Evolutionary conservation across 2,888 invertebrate species (phyloP), one percentile per base, ranked within the genome.

Genomic region (Masnerella sp.): DNA sequence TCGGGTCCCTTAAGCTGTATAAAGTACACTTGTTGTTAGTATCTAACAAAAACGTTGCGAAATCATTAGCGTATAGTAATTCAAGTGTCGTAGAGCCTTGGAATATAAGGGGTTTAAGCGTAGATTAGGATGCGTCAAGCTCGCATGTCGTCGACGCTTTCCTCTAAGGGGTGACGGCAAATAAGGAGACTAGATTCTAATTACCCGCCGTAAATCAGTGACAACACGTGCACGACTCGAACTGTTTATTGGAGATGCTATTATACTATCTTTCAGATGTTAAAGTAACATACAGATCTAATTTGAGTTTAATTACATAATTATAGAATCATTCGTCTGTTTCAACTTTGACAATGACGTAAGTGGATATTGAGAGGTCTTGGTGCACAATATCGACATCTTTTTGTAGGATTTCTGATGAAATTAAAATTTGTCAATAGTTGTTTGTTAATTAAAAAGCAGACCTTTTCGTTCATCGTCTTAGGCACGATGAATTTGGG

Each of bases 181-280:
- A 86, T 86, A 85, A 85, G 85, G 82, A 81, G 81, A 81, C 81
- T 81, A 78, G 83, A 85, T 84, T 86, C 85, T 87, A 87, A 87
- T 87, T 87, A 84, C 87, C 83, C 65, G 70, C 77, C 84, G 84
- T 87, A 87, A 87, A 87, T 87, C 87, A 87, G 81, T 81, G 86
- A 87, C 87, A 87, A 85, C 87, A 87, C 86, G 86, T 87, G 87
- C 86, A 84, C 81, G 77, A 81, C 80, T 81, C 78, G 78, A 77
- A 80, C 84, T 85, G 84, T 86, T 86, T 85, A 85, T 85, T 81
- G 81, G 81, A 79, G 77, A 78, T 79, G 78, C 80, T 73, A 79
- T 81, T 80, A 77, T 75, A 65, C 73, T 78, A 76, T 79, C 82
- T 80, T 80, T 82, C 80, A 77, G 80, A 79, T 80, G 80, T 67